phyloP scores from a whole-genome alignment of 2,888 invertebrate genomes.

The Rhagium mordax region DNA sequence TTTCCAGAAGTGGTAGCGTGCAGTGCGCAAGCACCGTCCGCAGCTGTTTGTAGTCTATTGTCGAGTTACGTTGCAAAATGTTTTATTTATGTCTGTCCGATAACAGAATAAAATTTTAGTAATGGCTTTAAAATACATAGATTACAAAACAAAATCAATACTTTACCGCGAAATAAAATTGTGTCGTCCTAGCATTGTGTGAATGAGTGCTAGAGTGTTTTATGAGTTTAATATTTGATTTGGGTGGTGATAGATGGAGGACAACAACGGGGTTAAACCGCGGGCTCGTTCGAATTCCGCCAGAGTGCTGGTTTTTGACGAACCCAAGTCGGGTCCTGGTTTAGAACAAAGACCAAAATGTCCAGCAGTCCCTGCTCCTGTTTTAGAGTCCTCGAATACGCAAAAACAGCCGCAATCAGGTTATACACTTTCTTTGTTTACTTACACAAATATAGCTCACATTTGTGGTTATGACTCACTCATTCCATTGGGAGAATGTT shows the following conservation, averaged over 20 bases:
- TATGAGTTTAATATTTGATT: slow-evolving; percentile 46
- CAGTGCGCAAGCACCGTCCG: slow-evolving; percentile 25
- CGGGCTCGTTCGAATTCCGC: slow-evolving; percentile 76
- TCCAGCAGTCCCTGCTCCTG: slow-evolving; percentile 49
- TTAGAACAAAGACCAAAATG: slow-evolving; percentile 61
- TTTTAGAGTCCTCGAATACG: slow-evolving; percentile 43
- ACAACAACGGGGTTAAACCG: slow-evolving; percentile 65
- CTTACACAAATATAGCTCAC: slow-evolving; percentile 19
- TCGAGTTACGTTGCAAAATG: slow-evolving; percentile 21
- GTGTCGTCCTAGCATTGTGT: slow-evolving; percentile 49
- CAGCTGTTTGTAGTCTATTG: slow-evolving; percentile 31
- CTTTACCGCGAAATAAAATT: slow-evolving; percentile 38
- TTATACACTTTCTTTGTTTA: slow-evolving; percentile 39
- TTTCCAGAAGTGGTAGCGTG: slow-evolving; percentile 24
- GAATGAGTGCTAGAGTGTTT: slow-evolving; percentile 40
- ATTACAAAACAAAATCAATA: slow-evolving; percentile 33
- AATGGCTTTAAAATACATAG: slow-evolving; percentile 39
- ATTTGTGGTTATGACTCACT: slow-evolving; percentile 25
- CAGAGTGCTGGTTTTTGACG: slow-evolving; percentile 84
- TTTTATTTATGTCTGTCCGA: slow-evolving; percentile 26
- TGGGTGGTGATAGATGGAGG: slow-evolving; percentile 63
- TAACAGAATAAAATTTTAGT: slow-evolving; percentile 39
- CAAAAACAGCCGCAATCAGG: slow-evolving; percentile 58
- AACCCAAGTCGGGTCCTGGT: slow-evolving; percentile 70
- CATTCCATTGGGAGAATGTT: slow-evolving; percentile 2